A percentile compares a stretch with the other conserved stretches of the same genome.
Evolutionary conservation across 2,113 vertebrate species (phyloP).

Genomic region (Ceyx margarethae): DNA sequence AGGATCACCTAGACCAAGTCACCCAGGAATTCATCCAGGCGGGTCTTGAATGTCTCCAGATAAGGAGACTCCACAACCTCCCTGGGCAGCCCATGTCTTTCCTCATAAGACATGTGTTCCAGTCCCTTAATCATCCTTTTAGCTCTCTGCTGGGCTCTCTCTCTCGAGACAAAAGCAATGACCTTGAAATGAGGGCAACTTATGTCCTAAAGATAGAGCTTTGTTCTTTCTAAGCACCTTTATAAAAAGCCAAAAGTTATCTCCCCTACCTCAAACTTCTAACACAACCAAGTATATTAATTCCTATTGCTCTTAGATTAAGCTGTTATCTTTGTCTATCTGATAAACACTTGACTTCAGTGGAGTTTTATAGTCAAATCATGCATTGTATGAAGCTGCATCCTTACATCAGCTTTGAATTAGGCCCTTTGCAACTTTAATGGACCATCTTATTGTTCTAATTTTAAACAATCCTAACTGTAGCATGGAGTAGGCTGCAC

Average conservation of each 20-base stretch:
- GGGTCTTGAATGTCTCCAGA: too few species aligned
- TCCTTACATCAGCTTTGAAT: not conserved
- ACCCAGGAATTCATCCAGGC: too few species aligned
- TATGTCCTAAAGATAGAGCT: not conserved
- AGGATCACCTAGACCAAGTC: too few species aligned
- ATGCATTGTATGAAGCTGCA: not conserved
- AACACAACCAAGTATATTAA: not conserved
- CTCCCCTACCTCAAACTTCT: not conserved
- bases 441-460: not conserved
- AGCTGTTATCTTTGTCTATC: not conserved
- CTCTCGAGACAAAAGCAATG: not conserved
- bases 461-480: not conserved
- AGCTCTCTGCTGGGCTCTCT: too few species aligned
- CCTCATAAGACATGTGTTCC: too few species aligned
- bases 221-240: not conserved
- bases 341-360: not conserved
- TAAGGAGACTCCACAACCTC: too few species aligned
- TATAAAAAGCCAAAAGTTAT: not conserved
- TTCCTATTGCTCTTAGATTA: not conserved
- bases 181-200: accelerated
- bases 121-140: too few species aligned
- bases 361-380: not conserved
- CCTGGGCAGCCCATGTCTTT: too few species aligned
- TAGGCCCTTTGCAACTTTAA: not conserved
- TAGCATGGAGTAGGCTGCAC: not conserved